A percentile compares a stretch with the other conserved stretches of the same genome.
phyloP scores from a whole-genome alignment of 2,113 vertebrate genomes.

The cattle (Bos taurus) region ARS-UCD2.0 NC_037339.1:27328001-27328500 shows the following conservation, averaged over 20 bases:
- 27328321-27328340: neutral
- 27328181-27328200: neutral
- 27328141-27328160: neutral
- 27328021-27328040: slow-evolving; percentile 61
- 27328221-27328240: neutral
- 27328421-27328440: neutral
- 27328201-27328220: neutral
- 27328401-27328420: neutral
- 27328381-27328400: neutral
- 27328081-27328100: slow-evolving; percentile 43
- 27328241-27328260: neutral
- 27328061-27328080: slow-evolving; percentile 65
- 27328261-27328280: neutral
- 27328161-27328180: neutral
- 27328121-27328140: neutral
- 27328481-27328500: neutral
- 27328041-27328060: slow-evolving; percentile 68
- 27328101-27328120: slow-evolving; percentile 44
- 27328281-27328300: neutral
- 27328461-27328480: neutral
- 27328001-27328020: slow-evolving; percentile 50
- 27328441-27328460: neutral
- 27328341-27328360: neutral
- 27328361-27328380: neutral
- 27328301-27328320: neutral